Evolutionary conservation across 2,113 vertebrate genomes (phyloP), one percentile per base, ranked within the genome.

Genomic region (Holacanthus passer): DNA sequence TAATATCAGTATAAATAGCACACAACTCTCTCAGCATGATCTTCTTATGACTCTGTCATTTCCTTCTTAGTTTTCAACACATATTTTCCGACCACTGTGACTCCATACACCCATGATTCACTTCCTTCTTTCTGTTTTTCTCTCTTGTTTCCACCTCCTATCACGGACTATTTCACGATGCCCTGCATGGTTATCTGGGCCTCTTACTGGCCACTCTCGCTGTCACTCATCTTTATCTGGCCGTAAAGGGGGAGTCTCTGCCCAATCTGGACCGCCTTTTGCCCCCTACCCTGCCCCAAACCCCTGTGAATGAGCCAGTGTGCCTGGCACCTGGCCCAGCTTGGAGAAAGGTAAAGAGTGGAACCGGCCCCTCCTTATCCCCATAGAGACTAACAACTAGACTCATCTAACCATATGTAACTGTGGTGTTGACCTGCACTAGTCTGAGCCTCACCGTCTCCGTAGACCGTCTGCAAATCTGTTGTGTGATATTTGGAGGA

Each of bases 341-440:
- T 63, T 99, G 98, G 98, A 98, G 98, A 96, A 97, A 99, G 98
- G 98, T 99, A 99, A 99, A 90, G 64, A 81, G 80, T 73, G 66
- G 27, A 56, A 4, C n/a, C 6, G 27, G 43, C 31, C 31, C 6
- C 1, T 20, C n/a, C 35, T 35, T 2, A 59, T 27, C 58, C 73
- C 39, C 19, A 2, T 72, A 79, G 74, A 81, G 53, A 79, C 86
- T 83, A 85, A 87, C 72, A 3, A 22, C 45, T 73, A 82, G 27
- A 58, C 48, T 64, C 67, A 20, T 72, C 79, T 81, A 88, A 85
- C 65, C 41, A 8, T 65, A 39, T 50, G 37, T 74, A 52, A 45
- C 41, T 9, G 27, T 71, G 39, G 41, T 6, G 76, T 55, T 77
- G 59, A 64, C 48, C 69, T 24, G 10, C 29, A 17, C 20, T 62